Conservation (phyloP, 2,888 invertebrate genomes). For the Nomada goodeniana region DNA sequence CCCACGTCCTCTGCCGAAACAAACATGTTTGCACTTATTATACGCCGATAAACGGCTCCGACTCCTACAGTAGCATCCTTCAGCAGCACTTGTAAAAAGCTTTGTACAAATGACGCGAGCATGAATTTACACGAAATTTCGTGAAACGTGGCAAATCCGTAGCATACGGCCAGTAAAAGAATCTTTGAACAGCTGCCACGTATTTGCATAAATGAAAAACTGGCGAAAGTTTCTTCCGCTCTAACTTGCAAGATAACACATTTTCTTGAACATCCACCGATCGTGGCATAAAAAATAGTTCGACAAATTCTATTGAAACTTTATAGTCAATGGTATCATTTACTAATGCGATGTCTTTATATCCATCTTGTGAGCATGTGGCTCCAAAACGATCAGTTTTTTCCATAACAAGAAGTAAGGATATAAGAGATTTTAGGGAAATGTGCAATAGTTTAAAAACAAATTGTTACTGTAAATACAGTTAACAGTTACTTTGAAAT, state of each 20-base stretch:
- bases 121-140: constrained; percentile 56
- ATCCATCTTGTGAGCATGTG: no score
- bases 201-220: constrained; percentile 59
- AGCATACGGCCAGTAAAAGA: constrained; percentile 52
- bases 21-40: no score
- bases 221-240: constrained; percentile 34
- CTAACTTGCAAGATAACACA: constrained; percentile 52
- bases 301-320: constrained; percentile 3
- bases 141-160: constrained; percentile 48
- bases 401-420: no score
- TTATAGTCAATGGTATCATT: constrained; percentile 23
- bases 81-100: constrained; percentile 31
- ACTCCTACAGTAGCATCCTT: no score
- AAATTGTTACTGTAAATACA: no score
- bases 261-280: constrained; percentile 30
- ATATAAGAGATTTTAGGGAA: no score
- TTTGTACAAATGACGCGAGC: constrained; percentile 16
- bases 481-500: no score
- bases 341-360: neutral
- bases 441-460: no score
- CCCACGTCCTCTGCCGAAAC: no score
- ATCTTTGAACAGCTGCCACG: constrained; percentile 57
- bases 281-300: constrained; percentile 17
- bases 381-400: no score
- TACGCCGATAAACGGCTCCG: no score